Evolutionary conservation across 2,113 vertebrate species (phyloP).

Genomic region (Oryzias curvinotus): DNA sequence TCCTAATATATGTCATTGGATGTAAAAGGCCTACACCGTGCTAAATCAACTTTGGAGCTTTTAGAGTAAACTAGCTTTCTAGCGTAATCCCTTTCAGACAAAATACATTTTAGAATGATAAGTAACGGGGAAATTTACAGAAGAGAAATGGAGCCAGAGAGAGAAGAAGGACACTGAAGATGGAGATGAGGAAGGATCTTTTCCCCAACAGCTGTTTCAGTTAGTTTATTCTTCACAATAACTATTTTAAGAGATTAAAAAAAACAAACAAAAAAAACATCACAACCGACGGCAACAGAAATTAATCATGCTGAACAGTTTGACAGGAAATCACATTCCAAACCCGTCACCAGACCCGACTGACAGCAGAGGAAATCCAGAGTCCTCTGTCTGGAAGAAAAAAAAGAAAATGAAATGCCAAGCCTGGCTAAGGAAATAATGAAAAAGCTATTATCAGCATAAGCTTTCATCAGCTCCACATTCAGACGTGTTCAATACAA

Average conservation of each 20-base stretch:
- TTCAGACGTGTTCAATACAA: conserved; percentile 64
- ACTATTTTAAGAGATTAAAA: conserved; percentile 27
- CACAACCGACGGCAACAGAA: background rate
- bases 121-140: background rate
- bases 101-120: too few species aligned
- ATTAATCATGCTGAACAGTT: conserved; percentile 36
- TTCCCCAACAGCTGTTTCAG: conserved; percentile 10
- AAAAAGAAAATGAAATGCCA: conserved; percentile 57
- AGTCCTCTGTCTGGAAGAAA: conserved; percentile 31
- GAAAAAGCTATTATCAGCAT: conserved; percentile 68
- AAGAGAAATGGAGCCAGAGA: background rate
- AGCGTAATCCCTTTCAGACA: too few species aligned
- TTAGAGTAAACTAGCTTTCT: too few species aligned
- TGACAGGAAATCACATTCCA: conserved; percentile 33
- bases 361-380: conserved; percentile 20
- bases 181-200: background rate
- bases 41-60: too few species aligned
- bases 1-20: too few species aligned
- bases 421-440: conserved; percentile 60
- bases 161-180: background rate
- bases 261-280: background rate
- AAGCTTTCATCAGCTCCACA: conserved; percentile 68
- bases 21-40: too few species aligned
- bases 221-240: background rate
- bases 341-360: conserved; percentile 11